Percentiles rank a stretch among this genome's conserved stretches.
These are phyloP conservation scores for Setipinna tenuifilis DNA, from an alignment of 2,797 vertebrate species.

Conservation along the genomic window DNA sequence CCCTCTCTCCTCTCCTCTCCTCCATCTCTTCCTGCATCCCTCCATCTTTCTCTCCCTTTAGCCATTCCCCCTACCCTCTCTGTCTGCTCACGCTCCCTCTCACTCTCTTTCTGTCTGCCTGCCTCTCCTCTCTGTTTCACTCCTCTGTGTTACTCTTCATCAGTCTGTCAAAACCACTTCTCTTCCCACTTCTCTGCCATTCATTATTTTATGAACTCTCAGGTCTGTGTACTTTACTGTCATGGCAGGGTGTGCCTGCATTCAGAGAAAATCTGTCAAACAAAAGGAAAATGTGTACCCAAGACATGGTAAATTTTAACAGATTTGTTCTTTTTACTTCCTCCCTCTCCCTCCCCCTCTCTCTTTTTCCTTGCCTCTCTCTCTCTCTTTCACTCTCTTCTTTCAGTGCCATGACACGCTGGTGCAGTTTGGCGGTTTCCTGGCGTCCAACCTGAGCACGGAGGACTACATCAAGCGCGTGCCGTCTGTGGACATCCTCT, in stretches of 20 bases:
- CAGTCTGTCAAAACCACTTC: neutral
- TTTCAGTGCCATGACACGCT: constrained; percentile 95
- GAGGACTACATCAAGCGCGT: constrained; percentile 98
- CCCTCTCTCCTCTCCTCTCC: constrained; percentile 48
- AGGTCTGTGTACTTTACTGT: neutral
- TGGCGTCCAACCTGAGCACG: constrained; percentile 98
- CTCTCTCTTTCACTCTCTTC: constrained; percentile 29
- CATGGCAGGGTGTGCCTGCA: neutral
- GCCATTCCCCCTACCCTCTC: no score
- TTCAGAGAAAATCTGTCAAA: neutral
- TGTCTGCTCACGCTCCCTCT: no score
- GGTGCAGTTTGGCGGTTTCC: constrained; percentile 97
- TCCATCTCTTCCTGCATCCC: no score
- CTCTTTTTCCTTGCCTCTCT: constrained; percentile 38
- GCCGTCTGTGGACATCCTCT: constrained; percentile 95
- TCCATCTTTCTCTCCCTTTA: no score
- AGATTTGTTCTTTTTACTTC: neutral
- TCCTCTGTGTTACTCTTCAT: neutral
- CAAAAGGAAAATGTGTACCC: neutral
- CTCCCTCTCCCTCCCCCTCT: neutral
- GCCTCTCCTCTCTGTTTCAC: neutral
- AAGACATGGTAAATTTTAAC: neutral
- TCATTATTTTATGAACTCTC: constrained; percentile 14
- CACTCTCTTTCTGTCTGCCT: neutral
- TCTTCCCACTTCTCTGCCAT: neutral